phyloP scores from a whole-genome alignment of 2,113 vertebrate species.

The Actenoides lindsayi region DNA sequence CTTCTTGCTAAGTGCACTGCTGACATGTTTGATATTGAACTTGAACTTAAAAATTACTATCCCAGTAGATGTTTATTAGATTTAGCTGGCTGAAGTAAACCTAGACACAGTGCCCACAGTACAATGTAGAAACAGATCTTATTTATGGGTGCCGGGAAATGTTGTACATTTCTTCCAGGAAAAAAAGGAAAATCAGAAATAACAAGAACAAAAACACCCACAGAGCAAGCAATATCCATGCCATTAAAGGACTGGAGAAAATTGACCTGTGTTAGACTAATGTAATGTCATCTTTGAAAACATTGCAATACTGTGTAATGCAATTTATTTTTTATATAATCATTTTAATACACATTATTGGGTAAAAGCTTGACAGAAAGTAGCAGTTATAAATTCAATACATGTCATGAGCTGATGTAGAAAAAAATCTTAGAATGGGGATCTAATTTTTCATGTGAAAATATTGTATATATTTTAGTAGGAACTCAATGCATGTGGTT shows the following conservation, averaged over 20 bases:
- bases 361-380: slow-evolving; percentile 60
- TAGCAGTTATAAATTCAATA: slow-evolving; percentile 31
- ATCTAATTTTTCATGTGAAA: background rate
- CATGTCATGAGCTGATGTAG: background rate
- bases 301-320: slow-evolving; percentile 57
- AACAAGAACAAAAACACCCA: slow-evolving; percentile 57
- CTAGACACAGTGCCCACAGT: slow-evolving; percentile 45
- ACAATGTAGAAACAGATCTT: slow-evolving; percentile 63
- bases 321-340: slow-evolving; percentile 69
- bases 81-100: slow-evolving; percentile 68
- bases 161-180: slow-evolving; percentile 72
- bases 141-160: slow-evolving; percentile 73
- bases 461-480: background rate
- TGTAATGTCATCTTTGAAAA: slow-evolving; percentile 68
- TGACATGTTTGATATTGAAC: slow-evolving; percentile 74
- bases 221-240: slow-evolving; percentile 50
- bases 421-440: background rate
- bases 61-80: slow-evolving; percentile 74
- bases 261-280: slow-evolving; percentile 65
- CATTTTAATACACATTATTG: slow-evolving; percentile 69
- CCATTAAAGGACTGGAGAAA: slow-evolving; percentile 57
- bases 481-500: background rate
- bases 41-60: slow-evolving; percentile 71
- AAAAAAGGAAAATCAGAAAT: slow-evolving; percentile 59
- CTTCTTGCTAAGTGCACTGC: slow-evolving; percentile 65